Conservation (phyloP, 2,888 invertebrate species). For the Pammene fasciana region DNA sequence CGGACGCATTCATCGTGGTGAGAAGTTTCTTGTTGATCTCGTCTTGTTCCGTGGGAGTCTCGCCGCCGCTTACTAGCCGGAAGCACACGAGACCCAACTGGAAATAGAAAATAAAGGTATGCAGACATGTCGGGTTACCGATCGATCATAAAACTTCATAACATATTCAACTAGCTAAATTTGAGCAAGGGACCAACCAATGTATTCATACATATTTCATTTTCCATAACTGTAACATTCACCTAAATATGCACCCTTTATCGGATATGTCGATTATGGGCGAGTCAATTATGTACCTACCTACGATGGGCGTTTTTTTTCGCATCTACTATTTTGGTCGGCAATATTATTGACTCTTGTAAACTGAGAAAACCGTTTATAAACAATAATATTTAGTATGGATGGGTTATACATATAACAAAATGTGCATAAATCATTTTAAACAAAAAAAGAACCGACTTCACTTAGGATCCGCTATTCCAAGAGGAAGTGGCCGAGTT, state of each 20-base stretch:
- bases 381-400: too few species aligned
- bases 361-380: too few species aligned
- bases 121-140: background rate
- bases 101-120: background rate
- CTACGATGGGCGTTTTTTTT: too few species aligned
- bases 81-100: constrained; percentile 97
- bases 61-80: constrained; percentile 87
- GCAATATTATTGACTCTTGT: too few species aligned
- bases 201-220: background rate
- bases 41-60: constrained; percentile 69
- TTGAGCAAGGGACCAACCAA: background rate
- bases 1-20: constrained; percentile 96
- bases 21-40: constrained; percentile 95
- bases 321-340: too few species aligned
- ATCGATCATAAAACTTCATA: too few species aligned
- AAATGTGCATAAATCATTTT: too few species aligned
- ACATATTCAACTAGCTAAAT: background rate
- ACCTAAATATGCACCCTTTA: background rate
- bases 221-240: background rate
- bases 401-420: too few species aligned
- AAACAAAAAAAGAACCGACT: too few species aligned
- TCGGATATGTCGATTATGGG: background rate
- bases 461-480: too few species aligned
- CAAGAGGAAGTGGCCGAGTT: too few species aligned
- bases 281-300: background rate